Conservation (phyloP, 1,140 invertebrate genomes). For the Drosophila punjabiensis region DNA sequence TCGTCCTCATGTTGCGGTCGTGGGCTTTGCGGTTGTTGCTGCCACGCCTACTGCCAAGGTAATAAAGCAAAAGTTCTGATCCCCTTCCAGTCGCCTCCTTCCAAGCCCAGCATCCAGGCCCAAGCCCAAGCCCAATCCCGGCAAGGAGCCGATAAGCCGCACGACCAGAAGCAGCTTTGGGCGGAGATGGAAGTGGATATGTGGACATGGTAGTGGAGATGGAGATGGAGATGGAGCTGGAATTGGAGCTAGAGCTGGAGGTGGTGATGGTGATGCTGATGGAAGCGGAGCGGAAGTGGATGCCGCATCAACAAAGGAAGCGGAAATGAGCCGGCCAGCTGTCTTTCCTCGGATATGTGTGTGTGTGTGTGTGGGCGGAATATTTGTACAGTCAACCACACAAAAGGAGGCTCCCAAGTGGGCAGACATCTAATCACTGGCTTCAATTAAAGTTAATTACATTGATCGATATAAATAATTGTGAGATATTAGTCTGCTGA, state of each 20-base stretch:
- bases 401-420: slow-evolving; percentile 8
- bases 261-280: not conserved
- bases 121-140: slow-evolving; percentile 13
- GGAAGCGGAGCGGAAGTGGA: slow-evolving; percentile 13
- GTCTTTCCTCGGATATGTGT: slow-evolving; percentile 5
- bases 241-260: not conserved
- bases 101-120: not conserved
- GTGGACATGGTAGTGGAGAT: not conserved
- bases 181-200: slow-evolving; percentile 3
- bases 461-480: slow-evolving; percentile 13
- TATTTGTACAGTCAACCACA: slow-evolving; percentile 24
- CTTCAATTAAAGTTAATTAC: slow-evolving; percentile 21
- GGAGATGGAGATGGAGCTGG: not conserved
- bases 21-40: slow-evolving; percentile 36
- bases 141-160: slow-evolving; percentile 33
- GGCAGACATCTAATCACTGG: slow-evolving; percentile 31
- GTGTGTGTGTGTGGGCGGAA: slow-evolving; percentile 15
- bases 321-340: slow-evolving; percentile 69
- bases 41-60: slow-evolving; percentile 65
- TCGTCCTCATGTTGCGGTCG: slow-evolving; percentile 40
- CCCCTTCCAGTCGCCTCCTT: slow-evolving; percentile 12
- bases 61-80: slow-evolving; percentile 80
- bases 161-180: slow-evolving; percentile 26
- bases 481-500: not conserved
- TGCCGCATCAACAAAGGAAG: slow-evolving; percentile 66